phyloP scores from a whole-genome alignment of 2,113 vertebrate genomes.

The Gopherus evgoodei region DNA sequence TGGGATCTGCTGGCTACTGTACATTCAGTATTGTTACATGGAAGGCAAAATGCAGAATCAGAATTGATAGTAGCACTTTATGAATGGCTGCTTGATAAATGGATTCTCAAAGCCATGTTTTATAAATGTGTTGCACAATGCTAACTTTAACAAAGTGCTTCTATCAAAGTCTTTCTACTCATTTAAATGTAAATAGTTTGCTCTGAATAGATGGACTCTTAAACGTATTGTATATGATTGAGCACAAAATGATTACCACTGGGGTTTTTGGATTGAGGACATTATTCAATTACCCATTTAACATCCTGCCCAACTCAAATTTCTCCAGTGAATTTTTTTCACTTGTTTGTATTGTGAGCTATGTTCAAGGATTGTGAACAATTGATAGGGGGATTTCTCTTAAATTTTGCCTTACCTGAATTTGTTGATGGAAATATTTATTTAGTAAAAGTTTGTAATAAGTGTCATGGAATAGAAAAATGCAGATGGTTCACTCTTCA shows the following conservation, averaged over 20 bases:
- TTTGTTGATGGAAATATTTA: constrained; percentile 83
- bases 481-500: constrained; percentile 80
- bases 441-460: constrained; percentile 83
- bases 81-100: constrained; percentile 77
- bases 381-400: constrained; percentile 76
- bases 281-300: constrained; percentile 66
- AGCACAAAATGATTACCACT: constrained; percentile 76
- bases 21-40: constrained; percentile 22
- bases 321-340: constrained; percentile 77
- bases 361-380: constrained; percentile 75
- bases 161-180: constrained; percentile 77
- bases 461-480: constrained; percentile 79
- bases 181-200: constrained; percentile 75
- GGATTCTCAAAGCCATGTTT: constrained; percentile 86
- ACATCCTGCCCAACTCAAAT: constrained; percentile 52
- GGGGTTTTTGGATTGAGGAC: constrained; percentile 78
- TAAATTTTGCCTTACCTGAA: constrained; percentile 84
- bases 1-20: constrained; percentile 45
- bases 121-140: constrained; percentile 79
- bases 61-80: constrained; percentile 85
- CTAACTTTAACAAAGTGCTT: constrained; percentile 80
- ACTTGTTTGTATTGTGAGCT: constrained; percentile 76
- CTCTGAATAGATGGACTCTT: constrained; percentile 69
- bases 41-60: constrained; percentile 62
- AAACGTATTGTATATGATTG: constrained; percentile 68